Conservation (phyloP, 2,797 vertebrate genomes). For the Eospalax fontanierii region DNA sequence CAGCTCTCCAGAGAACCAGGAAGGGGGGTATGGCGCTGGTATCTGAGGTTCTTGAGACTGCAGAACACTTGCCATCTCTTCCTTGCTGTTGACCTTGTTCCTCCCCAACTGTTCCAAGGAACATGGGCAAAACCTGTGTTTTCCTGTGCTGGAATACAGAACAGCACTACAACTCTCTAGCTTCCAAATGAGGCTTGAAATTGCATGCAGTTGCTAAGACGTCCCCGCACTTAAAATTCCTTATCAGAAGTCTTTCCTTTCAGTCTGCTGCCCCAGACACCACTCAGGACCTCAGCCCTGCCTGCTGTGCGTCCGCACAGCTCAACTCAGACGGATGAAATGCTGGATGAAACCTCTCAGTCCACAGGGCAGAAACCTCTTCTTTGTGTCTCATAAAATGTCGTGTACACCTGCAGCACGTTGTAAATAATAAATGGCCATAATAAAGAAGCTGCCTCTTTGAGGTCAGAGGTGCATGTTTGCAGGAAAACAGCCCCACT, state of each 20-base stretch:
- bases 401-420: conserved; percentile 70
- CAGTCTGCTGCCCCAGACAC: background rate
- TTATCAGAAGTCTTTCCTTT: conserved; percentile 40
- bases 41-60: background rate
- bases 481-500: conserved; percentile 7
- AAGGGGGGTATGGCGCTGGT: fast-evolving
- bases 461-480: conserved; percentile 70
- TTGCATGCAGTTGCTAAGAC: background rate
- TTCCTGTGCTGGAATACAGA: background rate
- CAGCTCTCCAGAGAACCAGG: background rate
- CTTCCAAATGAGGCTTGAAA: background rate
- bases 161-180: background rate
- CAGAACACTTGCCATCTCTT: background rate
- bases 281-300: fast-evolving
- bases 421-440: conserved; percentile 83
- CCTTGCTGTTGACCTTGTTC: background rate
- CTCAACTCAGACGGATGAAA: conserved; percentile 72
- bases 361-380: conserved; percentile 60
- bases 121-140: background rate
- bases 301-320: background rate
- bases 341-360: conserved; percentile 47
- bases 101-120: background rate
- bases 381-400: conserved; percentile 75
- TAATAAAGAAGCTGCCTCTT: conserved; percentile 70
- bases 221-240: conserved; percentile 17